Conservation (phyloP, 2,888 invertebrate genomes). For the Oxyteleia sp. region DNA sequence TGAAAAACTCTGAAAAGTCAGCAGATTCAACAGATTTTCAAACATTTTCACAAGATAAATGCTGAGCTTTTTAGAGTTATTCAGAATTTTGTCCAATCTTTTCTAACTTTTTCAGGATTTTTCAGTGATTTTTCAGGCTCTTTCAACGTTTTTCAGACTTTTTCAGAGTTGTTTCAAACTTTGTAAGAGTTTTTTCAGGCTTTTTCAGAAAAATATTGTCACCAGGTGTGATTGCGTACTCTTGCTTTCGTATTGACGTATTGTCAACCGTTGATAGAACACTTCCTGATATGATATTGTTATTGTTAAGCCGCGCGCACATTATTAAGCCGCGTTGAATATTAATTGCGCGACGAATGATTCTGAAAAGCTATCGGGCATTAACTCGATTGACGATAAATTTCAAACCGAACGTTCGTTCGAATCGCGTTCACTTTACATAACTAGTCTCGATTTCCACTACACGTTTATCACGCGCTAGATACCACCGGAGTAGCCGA, state of each 20-base stretch:
- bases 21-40: too few relatives aligned
- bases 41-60: too few relatives aligned
- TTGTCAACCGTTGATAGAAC: not conserved
- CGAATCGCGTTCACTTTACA: slow-evolving; percentile 41
- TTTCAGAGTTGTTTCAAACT: too few relatives aligned
- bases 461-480: slow-evolving; percentile 35
- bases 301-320: slow-evolving; percentile 7
- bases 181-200: too few relatives aligned
- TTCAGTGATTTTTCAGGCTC: too few relatives aligned
- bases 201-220: too few relatives aligned
- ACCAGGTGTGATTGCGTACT: too few relatives aligned
- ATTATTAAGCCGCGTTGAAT: slow-evolving; percentile 36
- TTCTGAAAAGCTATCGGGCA: slow-evolving; percentile 42
- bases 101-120: too few relatives aligned
- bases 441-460: slow-evolving; percentile 50
- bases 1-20: too few relatives aligned
- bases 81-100: too few relatives aligned
- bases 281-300: slow-evolving; percentile 16
- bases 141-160: too few relatives aligned
- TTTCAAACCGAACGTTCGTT: slow-evolving; percentile 5
- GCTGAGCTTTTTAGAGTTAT: too few relatives aligned
- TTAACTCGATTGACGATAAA: slow-evolving; percentile 12
- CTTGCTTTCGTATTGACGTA: not conserved
- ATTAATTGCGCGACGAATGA: slow-evolving; percentile 38
- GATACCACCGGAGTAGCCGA: slow-evolving; percentile 15